Base-by-base conservation (phyloP, 2,797 vertebrate species). In the Moxostoma hubbsi region DNA sequence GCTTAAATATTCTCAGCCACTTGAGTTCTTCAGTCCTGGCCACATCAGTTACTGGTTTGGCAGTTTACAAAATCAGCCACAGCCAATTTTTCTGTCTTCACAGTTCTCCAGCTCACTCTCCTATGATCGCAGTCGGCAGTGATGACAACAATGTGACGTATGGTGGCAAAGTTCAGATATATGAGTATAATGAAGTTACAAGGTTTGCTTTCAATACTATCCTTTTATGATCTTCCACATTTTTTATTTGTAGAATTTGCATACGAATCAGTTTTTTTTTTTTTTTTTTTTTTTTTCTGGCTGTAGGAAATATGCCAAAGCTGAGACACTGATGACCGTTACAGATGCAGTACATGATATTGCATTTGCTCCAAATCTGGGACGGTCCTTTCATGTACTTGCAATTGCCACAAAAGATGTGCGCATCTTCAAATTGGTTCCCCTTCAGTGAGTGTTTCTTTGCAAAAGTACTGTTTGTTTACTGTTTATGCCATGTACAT, bases 371-470 rank as follows among this genome's bases (percentile, higher is more conserved):
- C 97, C 97, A 45, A 99, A 99, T 87, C 90, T 99, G 86, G 98
- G 98, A 69, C 92, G 97, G 83, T 98, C 97, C 54, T 99, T 97
- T 87, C 97, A 99, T 15, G 96, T 98, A 63, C 93, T 99, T 11
- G 97, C 97, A 83, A 95, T 99, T 49, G 98, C 98, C 82, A 98
- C 96, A n/a, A 99, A 98, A 95, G 98, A 99, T 5, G 97, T 99
- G 79, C 83, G 97, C 78, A 98, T 99, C 90, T 98, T 99, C 88
- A 99, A 97, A 69, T 91, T 99, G 24, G 95, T 96, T 84, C 97
- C 97, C 45, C 87, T 98, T 85, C 96, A 97, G 97, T 98, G 79
- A 90, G 93, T 54, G 47, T 62, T 62, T 6, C 7, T 62, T 62
- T 13, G 10, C 1, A 0, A 64, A 65, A 55, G 43, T 62, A 9